These are phyloP conservation scores for Crambe crambe DNA, from an alignment of 37 sponge, comb jelly and placozoan species.

Conservation along the genomic window DNA sequence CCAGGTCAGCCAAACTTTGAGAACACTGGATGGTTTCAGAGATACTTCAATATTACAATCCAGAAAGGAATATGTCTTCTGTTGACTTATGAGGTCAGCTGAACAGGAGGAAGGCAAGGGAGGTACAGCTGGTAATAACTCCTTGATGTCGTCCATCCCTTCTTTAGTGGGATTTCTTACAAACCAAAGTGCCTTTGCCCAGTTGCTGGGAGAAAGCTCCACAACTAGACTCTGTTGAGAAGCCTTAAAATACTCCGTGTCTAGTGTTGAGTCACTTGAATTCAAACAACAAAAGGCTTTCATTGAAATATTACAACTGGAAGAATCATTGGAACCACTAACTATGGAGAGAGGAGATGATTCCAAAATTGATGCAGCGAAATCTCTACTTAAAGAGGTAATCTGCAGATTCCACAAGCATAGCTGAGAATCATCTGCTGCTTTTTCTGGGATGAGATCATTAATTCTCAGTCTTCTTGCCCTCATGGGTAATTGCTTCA, in stretches of 20 bases:
- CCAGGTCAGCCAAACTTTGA: slow-evolving; percentile 58
- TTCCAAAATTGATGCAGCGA: not conserved
- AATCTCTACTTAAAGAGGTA: not conserved
- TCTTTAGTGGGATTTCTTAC: slow-evolving; percentile 33
- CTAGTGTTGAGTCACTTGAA: not conserved
- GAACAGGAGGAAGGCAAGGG: not conserved
- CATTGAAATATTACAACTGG: not conserved
- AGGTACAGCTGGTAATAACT: not conserved
- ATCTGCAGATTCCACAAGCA: slow-evolving; percentile 4
- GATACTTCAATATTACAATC: not conserved
- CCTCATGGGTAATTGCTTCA: not conserved
- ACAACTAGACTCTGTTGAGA: not conserved
- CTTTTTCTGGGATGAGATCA: not conserved
- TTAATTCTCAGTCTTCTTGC: slow-evolving; percentile 11
- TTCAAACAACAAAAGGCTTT: not conserved
- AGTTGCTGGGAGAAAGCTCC: not conserved
- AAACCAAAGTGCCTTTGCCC: slow-evolving; percentile 22
- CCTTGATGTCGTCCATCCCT: not conserved
- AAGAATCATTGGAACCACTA: not conserved
- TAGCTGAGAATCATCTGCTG: not conserved
- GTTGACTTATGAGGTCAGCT: not conserved
- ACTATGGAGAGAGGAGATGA: not conserved
- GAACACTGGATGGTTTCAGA: slow-evolving; percentile 5
- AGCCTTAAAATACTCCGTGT: not conserved
- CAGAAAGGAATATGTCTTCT: not conserved